These are phyloP conservation scores for Typhlomys cinereus DNA, from an alignment of 2,113 vertebrate species.

Conservation along the genomic window DNA sequence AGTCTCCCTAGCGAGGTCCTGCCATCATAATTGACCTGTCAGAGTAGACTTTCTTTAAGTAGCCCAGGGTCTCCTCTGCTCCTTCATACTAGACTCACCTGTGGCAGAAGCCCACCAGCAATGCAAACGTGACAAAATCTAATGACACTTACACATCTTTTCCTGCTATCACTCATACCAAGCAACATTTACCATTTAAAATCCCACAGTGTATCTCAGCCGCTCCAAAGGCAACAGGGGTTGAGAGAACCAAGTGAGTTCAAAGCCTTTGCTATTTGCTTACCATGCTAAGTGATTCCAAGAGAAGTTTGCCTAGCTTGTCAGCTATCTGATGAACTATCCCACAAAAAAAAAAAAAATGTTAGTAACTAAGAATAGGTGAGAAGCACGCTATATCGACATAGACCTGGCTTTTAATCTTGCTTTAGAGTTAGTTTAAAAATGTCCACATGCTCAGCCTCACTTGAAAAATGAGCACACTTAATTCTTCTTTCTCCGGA, in stretches of 20 bases:
- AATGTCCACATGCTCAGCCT: not conserved
- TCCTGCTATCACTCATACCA: not conserved
- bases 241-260: not conserved
- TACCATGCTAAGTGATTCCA: not conserved
- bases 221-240: not conserved
- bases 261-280: not conserved
- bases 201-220: constrained; percentile 7
- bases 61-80: not conserved
- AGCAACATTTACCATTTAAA: not conserved
- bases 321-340: not conserved
- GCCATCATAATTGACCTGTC: not conserved
- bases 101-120: constrained; percentile 17
- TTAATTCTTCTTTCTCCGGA: not conserved
- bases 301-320: not conserved
- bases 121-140: not conserved
- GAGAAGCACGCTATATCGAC: not conserved
- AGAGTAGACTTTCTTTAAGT: not conserved
- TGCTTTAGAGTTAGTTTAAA: not conserved
- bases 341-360: not conserved
- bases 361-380: constrained; percentile 3
- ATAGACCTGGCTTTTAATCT: not conserved
- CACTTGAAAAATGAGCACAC: not conserved
- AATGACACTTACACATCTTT: not conserved
- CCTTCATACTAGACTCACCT: constrained; percentile 12
- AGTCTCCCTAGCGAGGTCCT: constrained; percentile 28